Percentiles rank a stretch among this genome's conserved stretches.
These are phyloP conservation scores for Strigamia maritima DNA, from an alignment of 2,888 invertebrate species.

Conservation along the genomic window DNA sequence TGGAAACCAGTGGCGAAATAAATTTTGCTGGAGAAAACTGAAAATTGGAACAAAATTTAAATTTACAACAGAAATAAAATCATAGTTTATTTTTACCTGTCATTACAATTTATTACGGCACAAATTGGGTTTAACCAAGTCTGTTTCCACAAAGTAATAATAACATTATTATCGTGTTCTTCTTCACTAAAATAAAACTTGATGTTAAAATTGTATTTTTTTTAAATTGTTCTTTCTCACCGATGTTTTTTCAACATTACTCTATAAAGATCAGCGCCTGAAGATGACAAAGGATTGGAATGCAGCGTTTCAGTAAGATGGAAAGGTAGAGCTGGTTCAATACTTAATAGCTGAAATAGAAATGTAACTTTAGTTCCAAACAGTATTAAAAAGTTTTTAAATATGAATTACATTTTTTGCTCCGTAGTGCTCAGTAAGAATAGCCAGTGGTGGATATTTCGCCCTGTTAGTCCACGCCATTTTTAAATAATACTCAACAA, in stretches of 20 bases:
- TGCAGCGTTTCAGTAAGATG: slow-evolving; percentile 44
- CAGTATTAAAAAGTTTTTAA: neutral
- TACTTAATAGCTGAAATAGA: neutral
- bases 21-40: slow-evolving; percentile 48
- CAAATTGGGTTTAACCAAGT: neutral
- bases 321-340: neutral
- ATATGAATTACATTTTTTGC: neutral
- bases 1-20: slow-evolving; percentile 48
- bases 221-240: neutral
- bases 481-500: neutral
- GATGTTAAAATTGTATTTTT: neutral
- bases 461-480: slow-evolving; percentile 14
- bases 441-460: slow-evolving; percentile 12
- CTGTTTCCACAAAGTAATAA: neutral
- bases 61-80: neutral
- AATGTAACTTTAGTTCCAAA: neutral
- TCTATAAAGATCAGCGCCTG: slow-evolving; percentile 61
- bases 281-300: slow-evolving; percentile 58
- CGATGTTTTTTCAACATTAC: slow-evolving; percentile 1
- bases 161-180: neutral
- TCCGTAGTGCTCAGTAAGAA: neutral
- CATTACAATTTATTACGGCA: neutral
- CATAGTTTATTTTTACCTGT: neutral
- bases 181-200: slow-evolving; percentile 8
- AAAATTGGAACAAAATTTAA: slow-evolving; percentile 35